Conservation (phyloP, 2,113 vertebrate species). For the Tichodroma muraria region DNA sequence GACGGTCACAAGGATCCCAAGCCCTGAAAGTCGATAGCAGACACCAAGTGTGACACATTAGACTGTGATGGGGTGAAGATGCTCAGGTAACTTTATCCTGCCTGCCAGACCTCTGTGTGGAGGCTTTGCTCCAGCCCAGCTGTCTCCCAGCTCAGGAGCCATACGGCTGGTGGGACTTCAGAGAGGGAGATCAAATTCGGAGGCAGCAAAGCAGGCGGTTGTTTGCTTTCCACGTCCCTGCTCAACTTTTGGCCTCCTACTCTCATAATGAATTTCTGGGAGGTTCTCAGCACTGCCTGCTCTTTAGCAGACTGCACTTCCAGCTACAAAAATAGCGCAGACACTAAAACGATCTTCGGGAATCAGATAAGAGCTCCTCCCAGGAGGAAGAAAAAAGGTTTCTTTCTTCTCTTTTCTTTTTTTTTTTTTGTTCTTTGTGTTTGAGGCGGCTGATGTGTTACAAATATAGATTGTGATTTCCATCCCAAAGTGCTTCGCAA, state of each 20-base stretch:
- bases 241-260: conserved; percentile 32
- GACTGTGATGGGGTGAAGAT: background rate
- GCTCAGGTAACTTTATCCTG: conserved; percentile 34
- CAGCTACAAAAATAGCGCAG: conserved; percentile 58
- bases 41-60: conserved; percentile 3
- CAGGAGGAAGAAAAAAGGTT: conserved; percentile 35
- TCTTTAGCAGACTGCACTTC: conserved; percentile 7
- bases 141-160: conserved; percentile 7
- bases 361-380: conserved; percentile 59
- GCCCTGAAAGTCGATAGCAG: background rate
- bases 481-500: background rate
- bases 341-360: background rate
- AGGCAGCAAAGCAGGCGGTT: background rate
- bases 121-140: conserved; percentile 20
- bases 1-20: background rate
- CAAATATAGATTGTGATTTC: conserved; percentile 22
- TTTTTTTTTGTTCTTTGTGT: background rate
- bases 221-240: background rate
- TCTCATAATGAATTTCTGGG: background rate
- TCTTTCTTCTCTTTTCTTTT: background rate
- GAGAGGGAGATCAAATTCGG: conserved; percentile 1
- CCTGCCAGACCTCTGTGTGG: background rate
- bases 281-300: conserved; percentile 13
- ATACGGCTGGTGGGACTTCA: background rate
- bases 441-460: background rate